These are phyloP conservation scores for Rallus limicola DNA, from an alignment of 2,113 vertebrate genomes.

Conservation along the genomic window DNA sequence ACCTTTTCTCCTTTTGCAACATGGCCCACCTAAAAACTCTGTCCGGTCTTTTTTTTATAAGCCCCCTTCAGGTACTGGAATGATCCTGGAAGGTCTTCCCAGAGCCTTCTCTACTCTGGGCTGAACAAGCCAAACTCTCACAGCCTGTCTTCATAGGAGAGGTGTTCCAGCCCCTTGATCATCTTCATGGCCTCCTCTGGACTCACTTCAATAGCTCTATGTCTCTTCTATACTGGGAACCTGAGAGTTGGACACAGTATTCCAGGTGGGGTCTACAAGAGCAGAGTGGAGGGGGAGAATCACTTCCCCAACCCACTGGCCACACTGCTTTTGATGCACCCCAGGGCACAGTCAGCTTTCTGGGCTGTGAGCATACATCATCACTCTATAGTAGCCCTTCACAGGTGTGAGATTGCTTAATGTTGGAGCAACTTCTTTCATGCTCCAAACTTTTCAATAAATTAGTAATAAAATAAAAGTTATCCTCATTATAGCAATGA, in stretches of 20 bases:
- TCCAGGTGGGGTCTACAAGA: too few species aligned
- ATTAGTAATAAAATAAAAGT: neutral
- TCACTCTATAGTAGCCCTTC: neutral
- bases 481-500: neutral
- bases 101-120: too few species aligned
- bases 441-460: neutral
- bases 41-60: neutral
- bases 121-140: too few species aligned
- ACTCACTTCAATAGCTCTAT: too few species aligned
- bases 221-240: too few species aligned
- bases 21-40: neutral
- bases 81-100: neutral
- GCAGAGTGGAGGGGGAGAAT: too few species aligned
- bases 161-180: too few species aligned
- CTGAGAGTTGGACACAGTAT: too few species aligned
- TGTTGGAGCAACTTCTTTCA: neutral
- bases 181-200: too few species aligned
- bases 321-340: neutral
- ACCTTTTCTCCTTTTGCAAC: neutral
- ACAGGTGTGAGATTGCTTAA: neutral
- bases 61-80: neutral
- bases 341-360: accelerated
- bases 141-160: too few species aligned
- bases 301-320: too few species aligned
- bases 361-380: accelerated